Base-by-base conservation (phyloP, 2,113 vertebrate species). In the Myxocyprinus asiaticus region DNA sequence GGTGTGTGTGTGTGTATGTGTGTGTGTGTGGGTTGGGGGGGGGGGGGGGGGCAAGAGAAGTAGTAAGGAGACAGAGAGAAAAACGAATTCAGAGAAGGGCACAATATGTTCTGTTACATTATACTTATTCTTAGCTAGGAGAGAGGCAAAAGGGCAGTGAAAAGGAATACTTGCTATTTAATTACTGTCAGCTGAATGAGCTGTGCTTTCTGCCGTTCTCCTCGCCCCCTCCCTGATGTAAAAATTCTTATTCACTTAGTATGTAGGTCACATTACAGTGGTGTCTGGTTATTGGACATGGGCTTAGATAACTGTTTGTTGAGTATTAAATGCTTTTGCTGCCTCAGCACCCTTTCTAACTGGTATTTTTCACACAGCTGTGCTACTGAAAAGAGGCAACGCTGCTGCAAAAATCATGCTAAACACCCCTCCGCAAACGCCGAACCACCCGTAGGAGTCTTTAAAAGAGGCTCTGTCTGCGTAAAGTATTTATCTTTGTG, bases 341-440 rank as follows among this genome's bases (percentile, higher is more conserved):
- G 96, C 91, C 95, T 97, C 97, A 98, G 97, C 97, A 97, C 92
- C 92, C 93, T 95, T 94, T 93, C 93, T 92, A 92, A 92, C 95
- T 95, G 96, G 95, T 96, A 95, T 97, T 98, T 97, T 95, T 98
- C 96, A 96, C 96, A 96, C 96, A 96, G 96, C 95, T 94, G 94
- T 95, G 97, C 93, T 88, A 94, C 93, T 96, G 95, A 96, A 97
- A 96, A 93, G 95, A 94, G 94, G 90, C 94, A 93, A 91, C 86
- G 86, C 93, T 5, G 90, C 93, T 93, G 94, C 94, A 95, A 93
- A 95, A 95, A 96, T 95, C 94, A 93, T 94, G 94, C 88, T 87
- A 92, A 90, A 78, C 91, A 79, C 14, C 59, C 72, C 83, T 90
- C 81, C 77, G 82, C 76, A 67, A 81, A 81, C 55, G 67, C 66